Evolutionary conservation across 2,888 invertebrate genomes (phyloP), one percentile per base, ranked within the genome.

Genomic region (Hirudinaria manillensis): DNA sequence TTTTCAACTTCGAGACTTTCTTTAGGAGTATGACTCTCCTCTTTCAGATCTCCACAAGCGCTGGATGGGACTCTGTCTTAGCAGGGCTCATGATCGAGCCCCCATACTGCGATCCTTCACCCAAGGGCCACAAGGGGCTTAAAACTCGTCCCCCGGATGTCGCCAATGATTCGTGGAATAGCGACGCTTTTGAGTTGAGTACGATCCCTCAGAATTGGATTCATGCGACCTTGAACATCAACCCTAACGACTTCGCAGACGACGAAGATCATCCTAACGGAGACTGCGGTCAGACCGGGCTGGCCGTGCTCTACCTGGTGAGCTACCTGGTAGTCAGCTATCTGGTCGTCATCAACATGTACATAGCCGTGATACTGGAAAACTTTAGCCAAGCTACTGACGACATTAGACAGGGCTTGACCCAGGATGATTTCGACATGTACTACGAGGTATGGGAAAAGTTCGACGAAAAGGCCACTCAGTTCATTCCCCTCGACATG

Each of bases 381-480:
- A 98, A 98, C 87, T 98, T 97, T 88, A 95, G 94, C 81, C 94
- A 94, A 82, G 98, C 97, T 79, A 97, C 96, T 78, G 97, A 98
- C 87, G 97, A 97, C 87, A 97, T 97, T 79, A 86, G 87, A 80
- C 86, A 87, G 80, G 87, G 85, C 3, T 89, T 97, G 79, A 97
- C 97, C 76, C 96, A 96, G 86, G 97, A 98, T 87, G 98, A 98
- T 87, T 97, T 97, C 88, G 97, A 98, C 78, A 96, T 97, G 95
- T 98, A 96, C 88, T 98, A 98, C 87, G 97, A 97, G 88, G 95
- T 96, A 83, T 98, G 98, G 98, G 97, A 97, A 87, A 92, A 94
- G 86, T 98, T 94, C 87, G 98, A 97, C 87, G 96, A 96, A 27
- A 93, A 96, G 84, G 97, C 97, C 78, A 94, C 96, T 29, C 94